Conservation (phyloP, 2,888 invertebrate genomes). For the Platycnemis pennipes region DNA sequence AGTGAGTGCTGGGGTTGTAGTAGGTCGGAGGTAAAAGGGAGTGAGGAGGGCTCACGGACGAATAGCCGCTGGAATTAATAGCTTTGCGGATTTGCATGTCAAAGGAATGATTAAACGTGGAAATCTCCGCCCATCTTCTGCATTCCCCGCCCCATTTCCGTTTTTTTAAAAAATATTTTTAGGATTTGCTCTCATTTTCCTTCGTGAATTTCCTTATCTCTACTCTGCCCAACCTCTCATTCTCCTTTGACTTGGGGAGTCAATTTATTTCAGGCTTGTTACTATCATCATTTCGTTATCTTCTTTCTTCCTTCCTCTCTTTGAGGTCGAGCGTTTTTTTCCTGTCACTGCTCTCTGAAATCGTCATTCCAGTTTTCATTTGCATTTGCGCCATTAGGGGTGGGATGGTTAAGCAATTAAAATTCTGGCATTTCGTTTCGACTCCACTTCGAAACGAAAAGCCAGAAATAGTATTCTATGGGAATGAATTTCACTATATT, state of each 20-base stretch:
- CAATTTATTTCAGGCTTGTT: background rate
- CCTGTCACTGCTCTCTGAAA: background rate
- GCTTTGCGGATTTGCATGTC: conserved; percentile 63
- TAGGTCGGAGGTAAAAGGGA: background rate
- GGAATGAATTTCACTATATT: background rate
- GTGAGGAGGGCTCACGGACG: conserved; percentile 30
- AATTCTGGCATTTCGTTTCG: background rate
- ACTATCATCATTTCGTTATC: conserved; percentile 3
- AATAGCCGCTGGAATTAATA: conserved; percentile 55
- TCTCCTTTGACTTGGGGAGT: background rate
- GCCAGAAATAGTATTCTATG: background rate
- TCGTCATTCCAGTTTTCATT: background rate
- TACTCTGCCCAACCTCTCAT: background rate
- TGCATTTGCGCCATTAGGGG: background rate
- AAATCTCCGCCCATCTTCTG: conserved; percentile 50
- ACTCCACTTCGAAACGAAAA: no score
- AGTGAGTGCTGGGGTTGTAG: background rate
- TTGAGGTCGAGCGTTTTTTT: background rate
- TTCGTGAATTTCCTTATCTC: background rate
- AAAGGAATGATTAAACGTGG: conserved; percentile 59
- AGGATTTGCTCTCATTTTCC: background rate
- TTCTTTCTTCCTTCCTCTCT: background rate
- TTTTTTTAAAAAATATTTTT: background rate
- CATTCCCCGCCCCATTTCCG: background rate
- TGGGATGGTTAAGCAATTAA: background rate